Percentiles rank a stretch among this genome's conserved stretches.
Conservation (phyloP, 2,113 vertebrate genomes). For the Bos taurus region ARS-UCD2.0 NC_037336.1:40313501-40314000, state of each 20-base stretch:
- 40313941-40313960: neutral
- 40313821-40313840: neutral
- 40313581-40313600: neutral
- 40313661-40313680: neutral
- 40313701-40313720: neutral
- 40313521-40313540: neutral
- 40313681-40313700: neutral
- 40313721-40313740: neutral
- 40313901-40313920: neutral
- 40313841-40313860: neutral
- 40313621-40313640: neutral
- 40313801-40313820: neutral
- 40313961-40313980: neutral
- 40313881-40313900: neutral
- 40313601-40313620: no score
- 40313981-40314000: neutral
- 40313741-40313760: neutral
- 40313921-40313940: neutral
- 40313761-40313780: neutral
- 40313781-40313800: neutral
- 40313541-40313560: neutral
- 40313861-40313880: neutral
- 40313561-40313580: neutral
- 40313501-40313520: neutral
- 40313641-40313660: neutral